These are phyloP conservation scores for Pogoniulus pusillus DNA, from an alignment of 2,797 vertebrate genomes.

Conservation along the genomic window DNA sequence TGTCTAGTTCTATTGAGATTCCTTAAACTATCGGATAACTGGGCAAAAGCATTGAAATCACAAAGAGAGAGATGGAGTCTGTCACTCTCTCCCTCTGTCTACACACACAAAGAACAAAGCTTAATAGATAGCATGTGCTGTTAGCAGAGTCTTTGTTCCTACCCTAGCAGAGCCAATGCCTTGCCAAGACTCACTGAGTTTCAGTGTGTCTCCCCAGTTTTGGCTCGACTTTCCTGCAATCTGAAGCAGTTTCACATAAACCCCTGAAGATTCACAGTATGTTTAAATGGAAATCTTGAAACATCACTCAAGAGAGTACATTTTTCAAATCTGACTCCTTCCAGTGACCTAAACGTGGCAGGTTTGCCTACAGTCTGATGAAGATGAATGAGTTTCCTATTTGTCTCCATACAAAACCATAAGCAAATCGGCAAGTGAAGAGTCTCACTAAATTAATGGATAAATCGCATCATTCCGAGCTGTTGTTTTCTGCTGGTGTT, in stretches of 20 bases:
- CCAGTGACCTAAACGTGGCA: constrained; percentile 60
- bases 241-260: constrained; percentile 54
- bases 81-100: constrained; percentile 14
- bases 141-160: constrained; percentile 44
- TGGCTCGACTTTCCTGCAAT: constrained; percentile 61
- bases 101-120: constrained; percentile 49
- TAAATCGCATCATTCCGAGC: neutral
- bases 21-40: constrained; percentile 19
- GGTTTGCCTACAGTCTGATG: constrained; percentile 65
- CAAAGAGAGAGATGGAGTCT: constrained; percentile 2
- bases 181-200: constrained; percentile 66
- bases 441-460: neutral
- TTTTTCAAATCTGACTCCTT: constrained; percentile 60
- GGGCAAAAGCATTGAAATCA: constrained; percentile 45
- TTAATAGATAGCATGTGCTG: constrained; percentile 75
- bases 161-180: neutral
- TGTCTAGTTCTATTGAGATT: constrained; percentile 33
- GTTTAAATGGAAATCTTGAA: constrained; percentile 69
- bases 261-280: constrained; percentile 51
- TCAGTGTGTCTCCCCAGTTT: constrained; percentile 53
- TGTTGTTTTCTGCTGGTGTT: neutral
- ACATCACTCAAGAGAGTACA: constrained; percentile 18
- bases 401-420: neutral
- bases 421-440: neutral
- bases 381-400: constrained; percentile 35